Percentiles rank a stretch among this genome's conserved stretches.
Evolutionary conservation across 2,888 invertebrate species (phyloP).

Genomic region (Pheosia tremula): DNA sequence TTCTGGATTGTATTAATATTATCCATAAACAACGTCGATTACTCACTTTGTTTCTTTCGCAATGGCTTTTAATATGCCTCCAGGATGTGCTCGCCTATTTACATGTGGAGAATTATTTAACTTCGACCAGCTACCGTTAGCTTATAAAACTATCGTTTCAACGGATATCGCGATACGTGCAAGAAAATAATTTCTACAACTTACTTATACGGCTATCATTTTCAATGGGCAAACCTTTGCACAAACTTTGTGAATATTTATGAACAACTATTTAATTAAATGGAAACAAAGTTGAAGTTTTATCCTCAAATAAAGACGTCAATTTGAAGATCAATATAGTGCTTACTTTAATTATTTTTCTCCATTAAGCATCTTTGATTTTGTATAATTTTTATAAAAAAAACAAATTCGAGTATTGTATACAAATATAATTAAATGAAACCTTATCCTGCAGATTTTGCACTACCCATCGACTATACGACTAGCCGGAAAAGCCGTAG

Average conservation of each 20-base stretch:
- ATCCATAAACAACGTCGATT: background rate
- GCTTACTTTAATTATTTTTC: no score
- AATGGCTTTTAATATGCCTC: slow-evolving; percentile 29
- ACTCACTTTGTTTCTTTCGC: slow-evolving; percentile 28
- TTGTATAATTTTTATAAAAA: no score
- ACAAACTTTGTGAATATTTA: background rate
- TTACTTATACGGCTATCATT: background rate
- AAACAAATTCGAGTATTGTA: no score
- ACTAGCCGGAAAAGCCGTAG: background rate
- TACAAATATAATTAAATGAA: background rate
- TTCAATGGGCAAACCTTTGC: background rate
- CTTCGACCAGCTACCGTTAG: slow-evolving; percentile 34
- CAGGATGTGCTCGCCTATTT: slow-evolving; percentile 37
- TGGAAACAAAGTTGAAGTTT: background rate
- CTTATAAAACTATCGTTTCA: slow-evolving; percentile 38
- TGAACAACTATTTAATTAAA: background rate
- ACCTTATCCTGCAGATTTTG: background rate
- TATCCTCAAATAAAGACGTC: background rate
- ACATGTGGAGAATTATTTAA: slow-evolving; percentile 23
- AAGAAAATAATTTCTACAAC: slow-evolving; percentile 8
- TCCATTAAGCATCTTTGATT: no score
- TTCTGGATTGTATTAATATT: background rate
- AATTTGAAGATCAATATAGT: no score
- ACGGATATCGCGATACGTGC: slow-evolving; percentile 52
- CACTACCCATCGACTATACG: background rate